Conservation (phyloP, 1,140 invertebrate species). For the Eumeta japonica region DNA sequence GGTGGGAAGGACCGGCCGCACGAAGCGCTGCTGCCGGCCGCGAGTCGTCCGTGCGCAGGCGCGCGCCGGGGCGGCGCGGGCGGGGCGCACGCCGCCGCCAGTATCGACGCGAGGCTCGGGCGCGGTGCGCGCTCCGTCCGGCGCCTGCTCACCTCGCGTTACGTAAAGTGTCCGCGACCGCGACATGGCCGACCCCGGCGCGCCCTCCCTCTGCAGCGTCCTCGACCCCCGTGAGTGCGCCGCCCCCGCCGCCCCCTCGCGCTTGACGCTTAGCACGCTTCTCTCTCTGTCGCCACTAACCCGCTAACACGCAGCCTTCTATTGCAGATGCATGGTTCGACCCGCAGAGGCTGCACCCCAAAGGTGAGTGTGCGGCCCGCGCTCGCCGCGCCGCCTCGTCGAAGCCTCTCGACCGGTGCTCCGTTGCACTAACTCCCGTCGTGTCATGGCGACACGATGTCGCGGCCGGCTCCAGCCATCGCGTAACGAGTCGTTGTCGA, state of each 20-base stretch:
- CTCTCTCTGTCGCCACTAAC: constrained; percentile 47
- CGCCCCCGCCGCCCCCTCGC: constrained; percentile 17
- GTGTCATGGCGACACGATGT: too few relatives aligned
- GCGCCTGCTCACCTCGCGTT: constrained; percentile 21
- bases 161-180: constrained; percentile 40
- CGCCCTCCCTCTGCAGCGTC: constrained; percentile 44
- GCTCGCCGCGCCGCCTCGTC: too few relatives aligned
- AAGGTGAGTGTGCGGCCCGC: constrained; percentile 70
- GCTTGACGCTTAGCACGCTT: constrained; percentile 36
- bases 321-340: constrained; percentile 90
- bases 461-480: too few relatives aligned
- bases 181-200: constrained; percentile 39
- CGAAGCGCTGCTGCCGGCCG: too few relatives aligned
- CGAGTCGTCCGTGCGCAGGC: constrained; percentile 7
- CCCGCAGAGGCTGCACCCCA: constrained; percentile 81
- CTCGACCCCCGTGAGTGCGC: constrained; percentile 48
- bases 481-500: too few relatives aligned
- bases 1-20: too few relatives aligned
- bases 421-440: too few relatives aligned
- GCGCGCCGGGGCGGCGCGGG: constrained; percentile 10
- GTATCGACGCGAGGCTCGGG: constrained; percentile 52
- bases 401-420: too few relatives aligned
- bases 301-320: constrained; percentile 56
- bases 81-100: constrained; percentile 28
- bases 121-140: constrained; percentile 38